Percentiles rank a stretch among this genome's conserved stretches.
Evolutionary conservation across 2,888 invertebrate genomes (phyloP).

Genomic region (Tinea pellionella): DNA sequence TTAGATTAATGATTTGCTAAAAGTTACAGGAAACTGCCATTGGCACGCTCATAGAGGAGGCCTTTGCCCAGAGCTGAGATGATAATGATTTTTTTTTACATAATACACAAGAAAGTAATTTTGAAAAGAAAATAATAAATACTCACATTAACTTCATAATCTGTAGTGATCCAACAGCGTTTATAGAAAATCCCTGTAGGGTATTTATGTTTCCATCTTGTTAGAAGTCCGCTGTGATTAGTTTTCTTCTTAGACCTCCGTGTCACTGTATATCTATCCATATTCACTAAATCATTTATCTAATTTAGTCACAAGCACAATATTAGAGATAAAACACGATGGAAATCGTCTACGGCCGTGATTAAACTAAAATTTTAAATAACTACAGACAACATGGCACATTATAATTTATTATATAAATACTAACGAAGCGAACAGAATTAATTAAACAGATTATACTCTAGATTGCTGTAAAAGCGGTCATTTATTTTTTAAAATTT

Average conservation of each 20-base stretch:
- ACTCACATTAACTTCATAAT: slow-evolving; percentile 59
- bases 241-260: slow-evolving; percentile 49
- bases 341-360: slow-evolving; percentile 32
- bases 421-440: slow-evolving; percentile 45
- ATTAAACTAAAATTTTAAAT: slow-evolving; percentile 45
- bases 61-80: too few relatives aligned
- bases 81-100: too few relatives aligned
- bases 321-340: slow-evolving; percentile 34
- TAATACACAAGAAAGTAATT: too few relatives aligned
- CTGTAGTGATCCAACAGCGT: slow-evolving; percentile 46
- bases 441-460: slow-evolving; percentile 43
- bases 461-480: slow-evolving; percentile 26
- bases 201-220: slow-evolving; percentile 50
- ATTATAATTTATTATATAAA: slow-evolving; percentile 54
- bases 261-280: slow-evolving; percentile 53
- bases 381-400: slow-evolving; percentile 36
- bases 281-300: slow-evolving; percentile 25
- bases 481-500: slow-evolving; percentile 13
- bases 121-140: slow-evolving; percentile 18
- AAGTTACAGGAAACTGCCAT: too few relatives aligned
- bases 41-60: too few relatives aligned
- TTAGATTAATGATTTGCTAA: too few relatives aligned
- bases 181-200: slow-evolving; percentile 37
- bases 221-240: slow-evolving; percentile 42
- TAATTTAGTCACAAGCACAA: background rate